Conservation (phyloP, 2,797 vertebrate genomes). For the Mormyrus hasselquistii region DNA sequence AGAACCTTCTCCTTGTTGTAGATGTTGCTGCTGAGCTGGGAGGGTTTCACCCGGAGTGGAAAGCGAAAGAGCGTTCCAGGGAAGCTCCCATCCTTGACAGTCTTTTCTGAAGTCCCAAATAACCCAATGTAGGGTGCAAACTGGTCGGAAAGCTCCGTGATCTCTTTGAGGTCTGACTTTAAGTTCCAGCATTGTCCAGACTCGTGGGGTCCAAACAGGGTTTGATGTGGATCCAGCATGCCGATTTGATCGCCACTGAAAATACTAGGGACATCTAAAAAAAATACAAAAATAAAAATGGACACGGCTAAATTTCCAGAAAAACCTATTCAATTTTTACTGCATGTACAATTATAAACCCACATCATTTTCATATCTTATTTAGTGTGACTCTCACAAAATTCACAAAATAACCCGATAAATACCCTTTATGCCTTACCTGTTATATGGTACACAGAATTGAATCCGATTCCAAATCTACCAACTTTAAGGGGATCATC, state of each 20-base stretch:
- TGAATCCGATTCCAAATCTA: conserved; percentile 97
- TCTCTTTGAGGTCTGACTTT: conserved; percentile 86
- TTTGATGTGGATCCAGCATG: conserved; percentile 95
- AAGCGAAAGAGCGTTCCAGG: conserved; percentile 96
- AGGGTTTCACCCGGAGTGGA: conserved; percentile 84
- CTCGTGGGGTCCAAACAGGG: conserved; percentile 87
- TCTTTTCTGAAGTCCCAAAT: conserved; percentile 86
- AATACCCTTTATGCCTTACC: conserved; percentile 55
- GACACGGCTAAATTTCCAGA: neutral
- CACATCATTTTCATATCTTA: neutral
- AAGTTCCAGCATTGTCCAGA: conserved; percentile 98
- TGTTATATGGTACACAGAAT: conserved; percentile 98
- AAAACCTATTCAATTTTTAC: neutral
- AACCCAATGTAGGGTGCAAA: conserved; percentile 87
- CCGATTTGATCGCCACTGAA: conserved; percentile 97
- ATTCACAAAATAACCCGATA: neutral
- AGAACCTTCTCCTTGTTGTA: conserved; percentile 94
- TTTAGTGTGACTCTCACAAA: neutral
- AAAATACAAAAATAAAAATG: neutral
- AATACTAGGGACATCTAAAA: conserved; percentile 93
- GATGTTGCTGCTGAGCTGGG: conserved; percentile 85
- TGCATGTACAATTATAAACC: neutral
- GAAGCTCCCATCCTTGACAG: conserved; percentile 75
- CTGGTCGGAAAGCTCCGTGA: conserved; percentile 81
- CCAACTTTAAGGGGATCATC: conserved; percentile 97